Conservation (phyloP, 2,888 invertebrate species). For the Oligia latruncula region DNA sequence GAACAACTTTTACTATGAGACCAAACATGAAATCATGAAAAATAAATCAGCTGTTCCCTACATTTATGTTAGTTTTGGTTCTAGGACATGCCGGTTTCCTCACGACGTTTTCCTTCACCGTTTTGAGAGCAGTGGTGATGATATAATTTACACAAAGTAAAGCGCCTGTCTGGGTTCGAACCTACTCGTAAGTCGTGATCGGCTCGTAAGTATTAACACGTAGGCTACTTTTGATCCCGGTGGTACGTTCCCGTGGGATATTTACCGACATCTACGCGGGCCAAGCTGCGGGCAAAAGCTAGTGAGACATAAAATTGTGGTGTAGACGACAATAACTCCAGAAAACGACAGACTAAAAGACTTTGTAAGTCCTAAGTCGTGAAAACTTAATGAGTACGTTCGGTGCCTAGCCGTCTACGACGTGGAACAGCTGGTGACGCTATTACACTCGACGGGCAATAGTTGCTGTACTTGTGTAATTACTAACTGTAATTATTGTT, state of each 20-base stretch:
- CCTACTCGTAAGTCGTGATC: too few relatives aligned
- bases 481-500: conserved; percentile 74
- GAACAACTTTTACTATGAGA: too few relatives aligned
- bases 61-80: too few relatives aligned
- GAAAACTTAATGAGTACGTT: conserved; percentile 17
- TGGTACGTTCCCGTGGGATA: background rate
- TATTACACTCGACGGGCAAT: conserved; percentile 65
- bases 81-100: too few relatives aligned
- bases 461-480: conserved; percentile 70
- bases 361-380: background rate
- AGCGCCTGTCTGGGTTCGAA: too few relatives aligned
- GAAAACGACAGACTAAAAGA: conserved; percentile 1
- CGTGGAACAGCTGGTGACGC: conserved; percentile 56
- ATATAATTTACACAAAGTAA: too few relatives aligned
- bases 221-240: background rate
- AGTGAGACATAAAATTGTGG: background rate
- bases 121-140: too few relatives aligned
- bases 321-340: background rate
- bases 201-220: too few relatives aligned
- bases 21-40: too few relatives aligned
- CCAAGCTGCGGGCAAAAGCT: background rate
- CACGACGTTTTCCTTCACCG: too few relatives aligned
- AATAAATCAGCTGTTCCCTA: too few relatives aligned
- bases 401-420: background rate
- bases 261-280: background rate